A percentile compares a stretch with the other conserved stretches of the same genome.
Conservation (phyloP, 2,888 invertebrate species). For the Hermodice carunculata region DNA sequence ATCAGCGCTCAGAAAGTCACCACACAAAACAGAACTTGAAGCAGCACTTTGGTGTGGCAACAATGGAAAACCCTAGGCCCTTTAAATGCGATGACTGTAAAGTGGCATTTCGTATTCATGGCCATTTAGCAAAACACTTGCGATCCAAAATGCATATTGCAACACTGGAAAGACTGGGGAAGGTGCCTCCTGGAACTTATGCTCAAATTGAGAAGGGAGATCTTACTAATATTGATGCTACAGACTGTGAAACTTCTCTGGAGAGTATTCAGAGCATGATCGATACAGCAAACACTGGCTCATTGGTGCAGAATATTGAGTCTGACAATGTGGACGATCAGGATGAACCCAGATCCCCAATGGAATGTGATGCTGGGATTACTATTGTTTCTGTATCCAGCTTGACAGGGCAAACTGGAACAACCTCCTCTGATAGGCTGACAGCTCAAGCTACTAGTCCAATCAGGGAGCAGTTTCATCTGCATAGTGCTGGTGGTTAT, state of each 20-base stretch:
- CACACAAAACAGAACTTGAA: constrained; percentile 76
- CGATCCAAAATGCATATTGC: constrained; percentile 96
- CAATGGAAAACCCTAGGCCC: constrained; percentile 90
- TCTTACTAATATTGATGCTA: constrained; percentile 94
- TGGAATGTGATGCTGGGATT: too few relatives aligned
- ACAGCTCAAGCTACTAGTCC: too few relatives aligned
- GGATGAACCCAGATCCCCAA: too few relatives aligned
- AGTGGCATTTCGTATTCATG: constrained; percentile 93
- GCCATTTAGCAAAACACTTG: constrained; percentile 96
- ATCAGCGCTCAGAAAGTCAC: constrained; percentile 91
- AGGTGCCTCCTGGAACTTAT: constrained; percentile 93
- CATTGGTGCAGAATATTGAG: too few relatives aligned
- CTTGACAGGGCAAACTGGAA: too few relatives aligned
- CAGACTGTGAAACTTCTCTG: constrained; percentile 85
- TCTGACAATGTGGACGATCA: too few relatives aligned
- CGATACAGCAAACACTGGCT: too few relatives aligned
- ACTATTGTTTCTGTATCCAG: too few relatives aligned
- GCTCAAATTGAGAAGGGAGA: constrained; percentile 93
- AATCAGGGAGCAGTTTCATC: constrained; percentile 28
- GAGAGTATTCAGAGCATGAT: constrained; percentile 80
- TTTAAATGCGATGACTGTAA: constrained; percentile 97
- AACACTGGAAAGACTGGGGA: constrained; percentile 91
- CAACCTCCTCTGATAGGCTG: too few relatives aligned
- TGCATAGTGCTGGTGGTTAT: constrained; percentile 29
- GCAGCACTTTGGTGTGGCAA: constrained; percentile 48